phyloP scores from a whole-genome alignment of 2,797 vertebrate species.

The Arrhamphus sclerolepis region DNA sequence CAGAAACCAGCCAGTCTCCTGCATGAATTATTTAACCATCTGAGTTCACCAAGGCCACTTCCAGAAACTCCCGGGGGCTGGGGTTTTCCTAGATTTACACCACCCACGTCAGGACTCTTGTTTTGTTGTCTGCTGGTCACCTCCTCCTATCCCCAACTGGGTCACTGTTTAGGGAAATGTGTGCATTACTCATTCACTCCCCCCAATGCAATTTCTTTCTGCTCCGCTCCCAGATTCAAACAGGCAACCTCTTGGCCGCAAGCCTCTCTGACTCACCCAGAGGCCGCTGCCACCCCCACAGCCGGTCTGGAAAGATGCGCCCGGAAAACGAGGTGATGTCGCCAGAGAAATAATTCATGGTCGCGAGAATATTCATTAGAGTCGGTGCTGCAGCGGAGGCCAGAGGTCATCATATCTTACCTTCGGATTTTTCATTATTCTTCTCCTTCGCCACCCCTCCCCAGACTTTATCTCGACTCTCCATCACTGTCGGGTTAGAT shows the following conservation, averaged over 20 bases:
- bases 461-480: constrained; percentile 24
- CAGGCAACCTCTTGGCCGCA: constrained; percentile 22
- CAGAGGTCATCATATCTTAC: constrained; percentile 64
- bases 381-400: constrained; percentile 44
- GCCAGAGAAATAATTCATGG: constrained; percentile 64
- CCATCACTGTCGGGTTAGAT: constrained; percentile 36
- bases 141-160: not conserved
- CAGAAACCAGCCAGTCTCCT: too few species aligned
- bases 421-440: constrained; percentile 48
- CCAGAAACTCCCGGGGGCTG: constrained; percentile 40
- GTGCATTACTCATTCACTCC: constrained; percentile 6
- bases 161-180: constrained; percentile 16
- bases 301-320: constrained; percentile 30
- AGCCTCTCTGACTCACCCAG: constrained; percentile 23
- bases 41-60: constrained; percentile 39
- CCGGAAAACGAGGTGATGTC: constrained; percentile 2
- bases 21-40: constrained; percentile 52
- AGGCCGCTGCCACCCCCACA: constrained; percentile 31
- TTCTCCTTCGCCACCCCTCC: not conserved
- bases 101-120: constrained; percentile 15
- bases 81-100: constrained; percentile 48
- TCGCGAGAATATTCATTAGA: constrained; percentile 36
- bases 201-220: constrained; percentile 12
- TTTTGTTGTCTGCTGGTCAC: constrained; percentile 9
- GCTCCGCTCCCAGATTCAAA: constrained; percentile 25